These are phyloP conservation scores for Argyresthia goedartella DNA, from an alignment of 2,888 invertebrate species.

Conservation along the genomic window DNA sequence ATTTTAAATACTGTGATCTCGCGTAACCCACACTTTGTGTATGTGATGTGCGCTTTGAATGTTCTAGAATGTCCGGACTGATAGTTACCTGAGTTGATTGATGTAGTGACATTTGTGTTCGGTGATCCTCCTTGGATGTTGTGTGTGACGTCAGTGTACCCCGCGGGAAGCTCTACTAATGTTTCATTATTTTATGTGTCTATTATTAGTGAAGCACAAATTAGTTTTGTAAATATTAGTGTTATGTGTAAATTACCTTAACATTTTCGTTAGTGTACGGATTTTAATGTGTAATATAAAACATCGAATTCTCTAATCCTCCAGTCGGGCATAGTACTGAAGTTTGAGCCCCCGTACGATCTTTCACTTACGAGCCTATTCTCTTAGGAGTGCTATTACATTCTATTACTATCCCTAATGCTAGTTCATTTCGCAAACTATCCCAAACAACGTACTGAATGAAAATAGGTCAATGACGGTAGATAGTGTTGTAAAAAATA, in stretches of 20 bases:
- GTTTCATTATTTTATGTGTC: slow-evolving; percentile 31
- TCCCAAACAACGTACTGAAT: too few relatives aligned
- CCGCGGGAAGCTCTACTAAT: too few relatives aligned
- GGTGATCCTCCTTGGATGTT: slow-evolving; percentile 28
- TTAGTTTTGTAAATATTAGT: slow-evolving; percentile 65
- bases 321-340: slow-evolving; percentile 60
- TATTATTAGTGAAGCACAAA: slow-evolving; percentile 63
- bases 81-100: slow-evolving; percentile 55
- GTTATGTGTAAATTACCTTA: slow-evolving; percentile 60
- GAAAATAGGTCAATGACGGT: too few relatives aligned
- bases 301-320: slow-evolving; percentile 58
- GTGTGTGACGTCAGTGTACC: slow-evolving; percentile 19
- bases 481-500: too few relatives aligned
- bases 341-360: slow-evolving; percentile 44
- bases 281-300: slow-evolving; percentile 47
- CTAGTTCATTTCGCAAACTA: too few relatives aligned
- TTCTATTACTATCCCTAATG: too few relatives aligned
- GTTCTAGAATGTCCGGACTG: slow-evolving; percentile 53
- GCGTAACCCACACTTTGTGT: slow-evolving; percentile 53
- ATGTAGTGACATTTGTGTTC: slow-evolving; percentile 38
- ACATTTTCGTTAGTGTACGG: slow-evolving; percentile 36
- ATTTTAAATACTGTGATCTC: slow-evolving; percentile 62
- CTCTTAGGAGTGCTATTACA: too few relatives aligned
- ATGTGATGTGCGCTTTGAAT: slow-evolving; percentile 63
- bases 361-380: slow-evolving; percentile 36